Base-by-base conservation (phyloP, 2,113 vertebrate species). In the Forbesichthys papilliferus region DNA sequence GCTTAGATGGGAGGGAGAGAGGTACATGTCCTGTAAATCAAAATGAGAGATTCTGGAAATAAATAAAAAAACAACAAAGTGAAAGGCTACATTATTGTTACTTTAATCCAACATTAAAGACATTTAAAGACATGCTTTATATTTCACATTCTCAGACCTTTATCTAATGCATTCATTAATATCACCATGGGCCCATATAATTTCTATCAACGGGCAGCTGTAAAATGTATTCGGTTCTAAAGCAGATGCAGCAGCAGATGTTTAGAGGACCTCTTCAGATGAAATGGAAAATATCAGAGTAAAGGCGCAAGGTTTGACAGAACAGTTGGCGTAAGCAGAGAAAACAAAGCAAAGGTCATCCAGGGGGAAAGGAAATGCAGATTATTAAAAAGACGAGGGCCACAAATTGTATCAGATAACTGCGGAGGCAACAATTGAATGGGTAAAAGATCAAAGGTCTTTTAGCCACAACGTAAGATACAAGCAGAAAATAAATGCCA, bases 201-300 rank as follows among this genome's bases (percentile, higher is more conserved):
- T 76, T 81, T 75, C 58, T 74, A 83, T 78, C 64, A 59, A 11
- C 52, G 68, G 74, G 71, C 57, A 68, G 55, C 60, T 72, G 54
- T 77, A 71, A 70, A 73, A 18, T 74, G 86, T 74, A 68, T 65
- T 76, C 48, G 58, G 54, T 74, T 61, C 13, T 4, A 1, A 80
- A 70, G 81, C 84, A 88, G 70, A 79, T 83, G 84, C 42, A 66
- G 71, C 67, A 69, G 53, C 87, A 89, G 84, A 80, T 89, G 86
- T 75, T 81, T 61, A 60, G 72, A 82, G 68, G 64, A 84, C 81
- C 72, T 83, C 68, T 84, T 80, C 36, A 59, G 78, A 84, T 81
- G 53, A 86, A 84, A 85, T 64, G 49, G 57, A 75, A 77, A 81
- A 79, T 54, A 59, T 14, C 4, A 61, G 58, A 62, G 58, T 64